These are phyloP conservation scores for Squalus acanthias DNA, from an alignment of 2,797 vertebrate species.

Conservation along the genomic window DNA sequence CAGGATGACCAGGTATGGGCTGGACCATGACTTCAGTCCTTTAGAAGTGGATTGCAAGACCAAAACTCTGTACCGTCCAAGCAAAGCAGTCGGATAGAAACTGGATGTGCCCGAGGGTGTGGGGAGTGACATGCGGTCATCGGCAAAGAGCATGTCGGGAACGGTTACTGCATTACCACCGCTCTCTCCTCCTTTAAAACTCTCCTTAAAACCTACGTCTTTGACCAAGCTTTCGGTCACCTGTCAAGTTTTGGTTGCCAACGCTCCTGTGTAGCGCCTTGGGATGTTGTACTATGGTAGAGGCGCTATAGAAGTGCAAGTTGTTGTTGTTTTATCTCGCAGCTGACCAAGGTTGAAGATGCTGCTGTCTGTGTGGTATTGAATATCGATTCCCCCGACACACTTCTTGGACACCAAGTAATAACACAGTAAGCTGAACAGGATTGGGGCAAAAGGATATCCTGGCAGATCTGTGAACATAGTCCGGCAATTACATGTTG, in stretches of 20 bases:
- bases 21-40: background rate
- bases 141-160: background rate
- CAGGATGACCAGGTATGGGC: background rate
- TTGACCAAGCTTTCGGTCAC: background rate
- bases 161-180: background rate
- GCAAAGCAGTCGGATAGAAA: background rate
- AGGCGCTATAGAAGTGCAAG: background rate
- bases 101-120: background rate
- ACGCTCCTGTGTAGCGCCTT: background rate
- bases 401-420: too few species aligned
- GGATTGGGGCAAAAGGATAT: too few species aligned
- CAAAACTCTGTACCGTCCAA: background rate
- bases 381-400: too few species aligned
- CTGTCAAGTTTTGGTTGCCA: background rate
- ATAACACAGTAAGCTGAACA: too few species aligned
- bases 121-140: background rate
- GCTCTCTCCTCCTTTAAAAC: background rate
- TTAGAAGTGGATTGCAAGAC: background rate
- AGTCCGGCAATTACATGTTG: too few species aligned
- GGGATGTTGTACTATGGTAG: background rate
- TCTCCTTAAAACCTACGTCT: background rate
- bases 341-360: too few species aligned
- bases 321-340: background rate
- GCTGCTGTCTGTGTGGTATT: too few species aligned
- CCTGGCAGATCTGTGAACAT: too few species aligned